These are phyloP conservation scores for Stichopus horrens DNA, from an alignment of 53 echinoderm and acorn worm genomes.

Conservation along the genomic window DNA sequence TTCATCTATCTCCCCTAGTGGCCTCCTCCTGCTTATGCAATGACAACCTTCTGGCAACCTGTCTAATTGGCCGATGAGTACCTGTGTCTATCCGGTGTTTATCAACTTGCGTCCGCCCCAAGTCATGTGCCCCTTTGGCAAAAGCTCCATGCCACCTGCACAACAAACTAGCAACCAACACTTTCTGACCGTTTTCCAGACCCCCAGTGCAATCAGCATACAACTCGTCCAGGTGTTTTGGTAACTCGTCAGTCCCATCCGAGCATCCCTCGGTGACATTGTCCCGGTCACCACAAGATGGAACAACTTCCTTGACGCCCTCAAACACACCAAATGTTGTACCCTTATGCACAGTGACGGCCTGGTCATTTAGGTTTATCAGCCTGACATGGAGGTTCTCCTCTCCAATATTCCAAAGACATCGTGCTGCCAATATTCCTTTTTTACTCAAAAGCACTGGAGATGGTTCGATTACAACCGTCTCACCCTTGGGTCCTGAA, in stretches of 20 bases:
- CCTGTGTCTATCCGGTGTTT: conserved; percentile 9
- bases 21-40: conserved; percentile 26
- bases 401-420: not conserved
- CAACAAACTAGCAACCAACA: not conserved
- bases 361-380: conserved; percentile 27
- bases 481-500: not conserved
- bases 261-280: not conserved
- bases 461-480: not conserved
- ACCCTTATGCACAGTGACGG: conserved; percentile 25
- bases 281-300: not conserved
- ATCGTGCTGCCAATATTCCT: not conserved
- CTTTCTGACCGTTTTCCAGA: not conserved
- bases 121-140: conserved; percentile 7
- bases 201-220: conserved; percentile 1
- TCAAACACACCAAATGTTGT: conserved; percentile 20
- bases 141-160: conserved; percentile 13
- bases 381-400: not conserved
- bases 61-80: not conserved
- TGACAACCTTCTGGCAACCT: not conserved
- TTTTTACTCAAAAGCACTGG: conserved; percentile 3
- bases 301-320: not conserved
- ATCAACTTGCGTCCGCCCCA: conserved; percentile 15
- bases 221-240: not conserved
- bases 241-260: not conserved
- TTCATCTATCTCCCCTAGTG: not conserved